phyloP scores from a whole-genome alignment of 2,797 vertebrate genomes.

The Glyptemys insculpta region DNA sequence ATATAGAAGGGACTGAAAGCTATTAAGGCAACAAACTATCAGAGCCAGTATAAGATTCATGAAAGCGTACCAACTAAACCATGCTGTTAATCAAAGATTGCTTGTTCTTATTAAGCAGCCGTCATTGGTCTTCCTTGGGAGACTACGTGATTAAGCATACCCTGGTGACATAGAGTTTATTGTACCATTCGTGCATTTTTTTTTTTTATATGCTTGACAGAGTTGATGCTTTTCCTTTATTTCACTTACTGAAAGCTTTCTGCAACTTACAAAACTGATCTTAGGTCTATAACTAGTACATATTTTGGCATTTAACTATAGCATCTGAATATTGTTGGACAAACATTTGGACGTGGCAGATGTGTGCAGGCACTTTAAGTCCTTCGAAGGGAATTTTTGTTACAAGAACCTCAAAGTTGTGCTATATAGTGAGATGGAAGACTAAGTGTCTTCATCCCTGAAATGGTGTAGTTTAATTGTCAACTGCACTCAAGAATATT shows the following conservation, averaged over 20 bases:
- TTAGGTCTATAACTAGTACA: background rate
- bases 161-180: background rate
- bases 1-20: background rate
- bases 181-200: background rate
- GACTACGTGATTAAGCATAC: background rate
- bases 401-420: background rate
- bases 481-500: background rate
- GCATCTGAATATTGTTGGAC: background rate
- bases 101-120: background rate
- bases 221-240: background rate
- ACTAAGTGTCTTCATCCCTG: background rate
- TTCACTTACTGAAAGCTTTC: background rate
- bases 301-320: background rate
- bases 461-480: background rate
- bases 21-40: background rate
- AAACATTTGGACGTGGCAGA: background rate
- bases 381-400: background rate
- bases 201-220: background rate
- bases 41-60: background rate
- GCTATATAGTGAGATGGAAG: background rate
- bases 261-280: background rate
- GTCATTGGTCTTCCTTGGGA: background rate
- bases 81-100: accelerated
- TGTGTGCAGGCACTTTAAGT: background rate
- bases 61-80: background rate